Percentiles rank a stretch among this genome's conserved stretches.
These are phyloP conservation scores for Hirudinaria manillensis DNA, from an alignment of 2,888 invertebrate species.

Conservation along the genomic window DNA sequence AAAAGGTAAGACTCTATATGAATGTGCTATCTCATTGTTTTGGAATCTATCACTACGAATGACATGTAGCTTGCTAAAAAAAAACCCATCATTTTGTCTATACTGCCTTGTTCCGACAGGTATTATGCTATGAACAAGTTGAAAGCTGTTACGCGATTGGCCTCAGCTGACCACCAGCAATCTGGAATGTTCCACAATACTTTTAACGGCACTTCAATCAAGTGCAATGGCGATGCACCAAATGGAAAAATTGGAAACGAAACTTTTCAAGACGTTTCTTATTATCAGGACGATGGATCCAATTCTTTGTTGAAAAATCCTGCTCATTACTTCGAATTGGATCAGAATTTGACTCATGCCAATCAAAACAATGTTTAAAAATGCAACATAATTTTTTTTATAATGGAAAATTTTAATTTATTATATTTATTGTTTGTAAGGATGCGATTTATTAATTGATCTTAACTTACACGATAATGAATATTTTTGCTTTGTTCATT, in stretches of 20 bases:
- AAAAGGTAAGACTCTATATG: conserved; percentile 1
- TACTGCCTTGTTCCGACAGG: not conserved
- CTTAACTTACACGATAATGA: no score
- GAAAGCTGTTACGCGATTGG: conserved; percentile 4
- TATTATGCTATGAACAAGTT: conserved; percentile 18
- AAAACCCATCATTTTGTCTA: not conserved
- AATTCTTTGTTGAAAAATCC: conserved; percentile 9
- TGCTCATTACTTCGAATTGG: conserved; percentile 26
- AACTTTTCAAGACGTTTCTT: not conserved
- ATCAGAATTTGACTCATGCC: not conserved
- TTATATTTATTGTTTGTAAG: no score
- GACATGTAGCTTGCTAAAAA: not conserved
- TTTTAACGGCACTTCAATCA: no score
- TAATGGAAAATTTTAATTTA: no score
- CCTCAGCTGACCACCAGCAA: no score
- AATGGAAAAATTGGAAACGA: no score
- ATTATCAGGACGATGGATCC: not conserved
- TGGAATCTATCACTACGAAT: not conserved
- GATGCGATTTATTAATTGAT: no score
- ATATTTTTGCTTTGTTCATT: no score
- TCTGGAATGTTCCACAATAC: no score
- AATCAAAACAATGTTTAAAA: not conserved
- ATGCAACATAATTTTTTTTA: no score
- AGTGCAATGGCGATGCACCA: no score
- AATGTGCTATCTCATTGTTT: not conserved